Percentiles rank a stretch among this genome's conserved stretches.
These are phyloP conservation scores for Ennomos erosarius DNA, from an alignment of 2,888 invertebrate genomes.

Conservation along the genomic window DNA sequence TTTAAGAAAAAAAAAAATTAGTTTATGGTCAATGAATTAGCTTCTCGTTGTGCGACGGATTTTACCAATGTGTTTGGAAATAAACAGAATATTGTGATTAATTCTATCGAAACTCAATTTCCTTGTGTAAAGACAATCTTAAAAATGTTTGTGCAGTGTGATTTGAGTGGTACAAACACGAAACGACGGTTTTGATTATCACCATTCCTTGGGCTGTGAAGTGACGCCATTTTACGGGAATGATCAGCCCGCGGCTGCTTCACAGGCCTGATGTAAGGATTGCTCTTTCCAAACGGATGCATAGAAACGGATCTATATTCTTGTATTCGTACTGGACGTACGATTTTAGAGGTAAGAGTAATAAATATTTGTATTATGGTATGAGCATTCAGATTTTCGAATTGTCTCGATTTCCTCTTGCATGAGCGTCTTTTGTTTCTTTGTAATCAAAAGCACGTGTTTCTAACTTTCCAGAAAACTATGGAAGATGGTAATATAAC, in stretches of 20 bases:
- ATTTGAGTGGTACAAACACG: conserved; percentile 59
- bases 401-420: conserved; percentile 75
- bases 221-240: conserved; percentile 86
- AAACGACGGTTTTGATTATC: conserved; percentile 71
- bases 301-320: conserved; percentile 79
- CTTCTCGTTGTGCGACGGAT: conserved; percentile 78
- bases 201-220: conserved; percentile 80
- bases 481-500: conserved; percentile 84
- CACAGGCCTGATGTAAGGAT: conserved; percentile 82
- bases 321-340: conserved; percentile 83
- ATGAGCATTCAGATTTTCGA: conserved; percentile 65
- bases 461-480: conserved; percentile 80
- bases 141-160: conserved; percentile 68
- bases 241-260: conserved; percentile 85
- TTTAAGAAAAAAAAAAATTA: conserved; percentile 57
- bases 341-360: conserved; percentile 78
- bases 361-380: conserved; percentile 55
- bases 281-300: conserved; percentile 77
- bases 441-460: conserved; percentile 73
- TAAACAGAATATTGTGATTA: conserved; percentile 70
- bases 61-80: conserved; percentile 81
- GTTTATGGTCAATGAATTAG: conserved; percentile 80
- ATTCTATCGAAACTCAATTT: conserved; percentile 59
- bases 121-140: conserved; percentile 53
- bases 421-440: conserved; percentile 83